These are phyloP conservation scores for Megaleporinus macrocephalus DNA, from an alignment of 2,113 vertebrate species.

Conservation along the genomic window DNA sequence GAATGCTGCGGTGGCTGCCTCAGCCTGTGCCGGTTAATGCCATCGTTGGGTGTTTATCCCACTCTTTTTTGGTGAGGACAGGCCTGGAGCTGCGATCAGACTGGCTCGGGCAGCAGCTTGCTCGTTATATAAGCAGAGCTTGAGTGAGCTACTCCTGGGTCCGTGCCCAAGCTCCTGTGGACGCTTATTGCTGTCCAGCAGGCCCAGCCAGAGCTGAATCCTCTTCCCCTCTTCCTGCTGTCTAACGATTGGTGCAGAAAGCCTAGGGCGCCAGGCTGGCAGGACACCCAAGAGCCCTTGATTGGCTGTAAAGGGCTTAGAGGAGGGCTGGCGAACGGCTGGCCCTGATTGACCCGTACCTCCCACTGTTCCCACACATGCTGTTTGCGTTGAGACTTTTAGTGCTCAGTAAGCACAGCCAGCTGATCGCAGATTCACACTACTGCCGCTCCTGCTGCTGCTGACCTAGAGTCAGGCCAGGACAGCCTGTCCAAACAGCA, in stretches of 20 bases:
- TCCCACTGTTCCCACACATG: constrained; percentile 30
- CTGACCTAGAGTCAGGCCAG: background rate
- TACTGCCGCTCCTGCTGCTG: constrained; percentile 22
- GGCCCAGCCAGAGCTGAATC: constrained; percentile 52
- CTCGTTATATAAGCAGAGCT: background rate
- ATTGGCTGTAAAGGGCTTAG: constrained; percentile 19
- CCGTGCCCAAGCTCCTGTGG: constrained; percentile 10
- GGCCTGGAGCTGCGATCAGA: constrained; percentile 22
- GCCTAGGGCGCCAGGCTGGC: background rate
- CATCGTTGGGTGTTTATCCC: background rate
- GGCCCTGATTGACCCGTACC: constrained; percentile 4
- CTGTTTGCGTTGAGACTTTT: constrained; percentile 17
- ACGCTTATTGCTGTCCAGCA: constrained; percentile 53
- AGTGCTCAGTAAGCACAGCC: constrained; percentile 11
- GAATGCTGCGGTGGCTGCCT: background rate
- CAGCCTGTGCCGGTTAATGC: background rate
- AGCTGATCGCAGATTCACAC: constrained; percentile 36
- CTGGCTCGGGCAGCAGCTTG: background rate
- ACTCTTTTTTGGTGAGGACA: no score
- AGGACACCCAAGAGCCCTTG: constrained; percentile 39
- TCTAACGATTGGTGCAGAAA: constrained; percentile 38
- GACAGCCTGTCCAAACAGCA: background rate
- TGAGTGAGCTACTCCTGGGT: background rate
- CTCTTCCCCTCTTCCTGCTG: constrained; percentile 53
- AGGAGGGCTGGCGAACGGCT: background rate